Base-by-base conservation (phyloP, 2,797 vertebrate genomes). In the Eulemur mongoz region DNA sequence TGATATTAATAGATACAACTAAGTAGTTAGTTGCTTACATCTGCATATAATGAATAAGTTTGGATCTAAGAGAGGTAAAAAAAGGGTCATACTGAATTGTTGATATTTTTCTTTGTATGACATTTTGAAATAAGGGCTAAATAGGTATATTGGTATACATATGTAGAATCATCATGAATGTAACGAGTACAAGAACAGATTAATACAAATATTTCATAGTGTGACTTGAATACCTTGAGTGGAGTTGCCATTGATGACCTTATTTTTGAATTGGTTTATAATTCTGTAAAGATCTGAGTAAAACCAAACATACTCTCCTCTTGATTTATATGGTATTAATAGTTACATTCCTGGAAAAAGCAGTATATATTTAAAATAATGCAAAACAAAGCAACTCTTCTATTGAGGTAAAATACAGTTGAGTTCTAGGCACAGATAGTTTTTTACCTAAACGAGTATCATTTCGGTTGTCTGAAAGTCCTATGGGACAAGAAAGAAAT, bases 211-310 rank as follows among this genome's bases (percentile, higher is more conserved):
- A 6, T 50, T 91, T 83, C 73, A 11, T 86, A n/a, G 14, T 75
- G 11, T 38, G 17, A 80, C 57, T 94, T 95, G 50, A 92, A 45
- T 93, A 65, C 7, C 27, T 80, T 79, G 80, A 94, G 11, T 84
- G 43, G 54, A 89, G 35, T 90, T 92, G 75, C 30, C n/a, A 32
- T 59, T 83, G 54, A 35, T 78, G 54, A 85, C 27, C 32, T 92
- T 45, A 65, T 30, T 69, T 93, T 75, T 54, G 1, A 93, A 88
- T 32, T 86, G 54, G 57, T 86, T 95, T 76, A 38, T 89, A 52
- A 86, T 48, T 97, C 18, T 61, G 4, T 84, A 76, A 95, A 93
- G 20, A 15, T 61, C 40, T 91, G 20, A 93, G 63, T 93, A 63
- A 96, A 96, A 82, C 12, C 4, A 92, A 61, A 54, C 7, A 59